Conservation (phyloP, 2,113 vertebrate genomes). For the Paedocypris sp. region DNA sequence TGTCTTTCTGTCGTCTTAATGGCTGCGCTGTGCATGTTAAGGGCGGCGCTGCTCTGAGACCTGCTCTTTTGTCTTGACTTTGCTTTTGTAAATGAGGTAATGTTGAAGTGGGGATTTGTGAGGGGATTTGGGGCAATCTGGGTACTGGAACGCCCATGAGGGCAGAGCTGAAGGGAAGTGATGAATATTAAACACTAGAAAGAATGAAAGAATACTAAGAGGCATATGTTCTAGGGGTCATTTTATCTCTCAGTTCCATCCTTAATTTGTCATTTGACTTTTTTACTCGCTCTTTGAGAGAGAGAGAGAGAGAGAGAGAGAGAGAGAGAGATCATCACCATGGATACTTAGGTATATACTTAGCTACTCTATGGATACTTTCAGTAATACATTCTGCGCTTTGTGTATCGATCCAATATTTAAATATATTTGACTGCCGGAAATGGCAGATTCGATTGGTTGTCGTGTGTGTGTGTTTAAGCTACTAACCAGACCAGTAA, state of each 20-base stretch:
- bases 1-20: neutral
- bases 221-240: constrained; percentile 15
- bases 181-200: constrained; percentile 16
- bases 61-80: constrained; percentile 22
- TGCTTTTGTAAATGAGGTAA: constrained; percentile 25
- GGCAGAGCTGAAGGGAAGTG: constrained; percentile 8
- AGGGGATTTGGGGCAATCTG: constrained; percentile 19
- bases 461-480: neutral
- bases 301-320: neutral
- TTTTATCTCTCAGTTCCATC: neutral
- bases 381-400: too few species aligned
- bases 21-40: constrained; percentile 18
- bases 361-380: too few species aligned
- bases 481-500: neutral
- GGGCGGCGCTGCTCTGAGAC: constrained; percentile 14
- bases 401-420: too few species aligned
- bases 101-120: constrained; percentile 18
- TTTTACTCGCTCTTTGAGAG: neutral
- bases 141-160: constrained; percentile 9
- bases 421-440: neutral
- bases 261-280: neutral
- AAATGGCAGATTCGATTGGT: neutral
- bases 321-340: too few species aligned
- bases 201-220: neutral
- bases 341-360: too few species aligned